phyloP scores from a whole-genome alignment of 2,888 invertebrate genomes.

The Megalurothrips usitatus region DNA sequence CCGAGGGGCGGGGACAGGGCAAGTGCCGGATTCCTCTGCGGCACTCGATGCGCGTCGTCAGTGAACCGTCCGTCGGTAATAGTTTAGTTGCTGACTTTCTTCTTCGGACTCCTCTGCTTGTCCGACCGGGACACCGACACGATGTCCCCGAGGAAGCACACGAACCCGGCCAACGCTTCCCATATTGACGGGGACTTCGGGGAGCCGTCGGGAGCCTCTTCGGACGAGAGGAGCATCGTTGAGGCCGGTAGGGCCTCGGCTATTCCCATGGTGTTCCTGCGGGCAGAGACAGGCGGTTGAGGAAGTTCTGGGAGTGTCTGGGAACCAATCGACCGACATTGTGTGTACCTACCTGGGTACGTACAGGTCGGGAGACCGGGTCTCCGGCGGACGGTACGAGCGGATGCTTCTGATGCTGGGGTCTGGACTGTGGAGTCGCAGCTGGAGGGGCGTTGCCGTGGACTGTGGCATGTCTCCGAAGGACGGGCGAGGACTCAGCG shows the following conservation, averaged over 20 bases:
- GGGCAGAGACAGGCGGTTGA: not conserved
- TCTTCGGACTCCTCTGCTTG: slow-evolving; percentile 20
- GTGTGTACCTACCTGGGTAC: not conserved
- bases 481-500: slow-evolving; percentile 16
- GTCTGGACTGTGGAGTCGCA: not conserved
- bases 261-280: slow-evolving; percentile 24
- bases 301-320: too few relatives aligned
- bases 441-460: not conserved
- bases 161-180: slow-evolving; percentile 15
- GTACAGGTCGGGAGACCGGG: slow-evolving; percentile 4
- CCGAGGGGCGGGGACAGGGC: too few relatives aligned
- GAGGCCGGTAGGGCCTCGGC: slow-evolving; percentile 12
- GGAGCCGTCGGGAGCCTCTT: slow-evolving; percentile 9
- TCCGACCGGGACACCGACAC: slow-evolving; percentile 17
- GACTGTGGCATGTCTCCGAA: not conserved
- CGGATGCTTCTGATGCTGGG: slow-evolving; percentile 22
- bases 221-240: slow-evolving; percentile 20
- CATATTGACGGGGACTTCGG: slow-evolving; percentile 8
- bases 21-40: too few relatives aligned
- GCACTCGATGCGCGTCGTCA: not conserved
- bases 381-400: slow-evolving; percentile 15
- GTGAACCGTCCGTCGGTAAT: slow-evolving; percentile 16
- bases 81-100: slow-evolving; percentile 12
- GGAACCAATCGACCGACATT: not conserved
- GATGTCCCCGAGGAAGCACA: slow-evolving; percentile 23